Evolutionary conservation across 2,797 vertebrate species (phyloP).

Genomic region (Melopsittacus undulatus): DNA sequence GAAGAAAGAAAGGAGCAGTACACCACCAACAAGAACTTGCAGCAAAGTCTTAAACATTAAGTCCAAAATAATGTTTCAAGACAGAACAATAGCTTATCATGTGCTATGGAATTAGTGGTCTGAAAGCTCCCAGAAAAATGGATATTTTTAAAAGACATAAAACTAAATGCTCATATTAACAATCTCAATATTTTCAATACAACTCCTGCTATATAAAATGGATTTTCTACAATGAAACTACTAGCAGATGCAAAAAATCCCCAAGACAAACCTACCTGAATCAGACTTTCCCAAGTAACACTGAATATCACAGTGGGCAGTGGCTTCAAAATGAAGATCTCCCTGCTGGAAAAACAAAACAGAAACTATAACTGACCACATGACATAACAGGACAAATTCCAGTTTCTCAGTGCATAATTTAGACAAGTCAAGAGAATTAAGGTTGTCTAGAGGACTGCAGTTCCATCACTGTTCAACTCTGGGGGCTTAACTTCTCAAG

Average conservation of each 20-base stretch:
- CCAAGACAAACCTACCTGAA: constrained; percentile 77
- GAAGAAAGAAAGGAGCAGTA: not conserved
- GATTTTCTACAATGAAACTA: not conserved
- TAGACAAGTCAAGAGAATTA: not conserved
- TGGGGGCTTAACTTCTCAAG: not conserved
- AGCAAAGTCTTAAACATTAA: not conserved
- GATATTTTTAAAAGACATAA: not conserved
- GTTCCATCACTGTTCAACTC: not conserved
- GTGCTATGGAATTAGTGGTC: not conserved
- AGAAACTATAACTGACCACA: constrained; percentile 51
- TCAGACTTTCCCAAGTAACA: constrained; percentile 89
- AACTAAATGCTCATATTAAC: not conserved
- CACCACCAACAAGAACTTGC: not conserved
- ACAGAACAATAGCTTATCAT: not conserved
- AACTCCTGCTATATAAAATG: not conserved
- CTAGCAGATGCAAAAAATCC: not conserved
- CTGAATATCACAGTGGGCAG: constrained; percentile 86
- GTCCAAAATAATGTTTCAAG: not conserved
- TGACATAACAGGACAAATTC: not conserved
- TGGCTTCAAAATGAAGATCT: constrained; percentile 82
- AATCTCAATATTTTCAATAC: not conserved
- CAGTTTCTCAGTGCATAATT: not conserved
- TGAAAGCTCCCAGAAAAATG: not conserved
- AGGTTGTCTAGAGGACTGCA: not conserved
- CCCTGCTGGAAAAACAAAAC: constrained; percentile 75